Evolutionary conservation across 1,140 invertebrate genomes (phyloP).

Genomic region (Yoshiicerus persimilis): DNA sequence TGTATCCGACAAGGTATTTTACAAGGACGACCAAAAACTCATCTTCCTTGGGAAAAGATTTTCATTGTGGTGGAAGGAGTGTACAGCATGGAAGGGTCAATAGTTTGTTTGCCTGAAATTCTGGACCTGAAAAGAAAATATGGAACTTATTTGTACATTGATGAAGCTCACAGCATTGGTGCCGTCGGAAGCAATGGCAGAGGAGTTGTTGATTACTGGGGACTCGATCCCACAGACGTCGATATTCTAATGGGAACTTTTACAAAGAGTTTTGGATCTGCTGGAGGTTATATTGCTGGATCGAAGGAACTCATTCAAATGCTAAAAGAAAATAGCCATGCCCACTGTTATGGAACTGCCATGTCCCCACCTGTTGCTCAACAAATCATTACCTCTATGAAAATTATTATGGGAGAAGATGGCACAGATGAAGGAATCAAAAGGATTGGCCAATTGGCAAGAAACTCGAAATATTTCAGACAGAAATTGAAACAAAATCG

Average conservation of each 20-base stretch:
- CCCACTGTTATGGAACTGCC: constrained; percentile 78
- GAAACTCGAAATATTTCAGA: constrained; percentile 87
- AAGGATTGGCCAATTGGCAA: constrained; percentile 71
- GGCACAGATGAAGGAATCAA: constrained; percentile 74
- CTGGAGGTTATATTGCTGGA: constrained; percentile 96
- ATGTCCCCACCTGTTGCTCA: constrained; percentile 89
- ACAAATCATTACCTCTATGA: constrained; percentile 88
- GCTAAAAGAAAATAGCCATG: constrained; percentile 79
- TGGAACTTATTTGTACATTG: constrained; percentile 89
- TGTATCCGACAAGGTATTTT: constrained; percentile 75
- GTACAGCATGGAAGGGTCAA: constrained; percentile 98
- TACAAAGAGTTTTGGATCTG: constrained; percentile 92
- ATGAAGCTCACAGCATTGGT: constrained; percentile 96
- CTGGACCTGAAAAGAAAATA: constrained; percentile 93
- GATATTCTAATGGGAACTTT: constrained; percentile 98
- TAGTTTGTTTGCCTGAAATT: constrained; percentile 85
- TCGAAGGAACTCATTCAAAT: constrained; percentile 78
- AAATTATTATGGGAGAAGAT: constrained; percentile 83
- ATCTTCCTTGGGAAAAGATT: constrained; percentile 88
- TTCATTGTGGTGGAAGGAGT: constrained; percentile 93
- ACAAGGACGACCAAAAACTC: constrained; percentile 74
- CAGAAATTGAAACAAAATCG: constrained; percentile 83
- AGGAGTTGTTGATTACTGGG: constrained; percentile 86
- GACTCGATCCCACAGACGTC: constrained; percentile 79
- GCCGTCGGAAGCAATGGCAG: constrained; percentile 84